Base-by-base conservation (phyloP, 2,888 invertebrate genomes). In the Drosophila hamatofila region DNA sequence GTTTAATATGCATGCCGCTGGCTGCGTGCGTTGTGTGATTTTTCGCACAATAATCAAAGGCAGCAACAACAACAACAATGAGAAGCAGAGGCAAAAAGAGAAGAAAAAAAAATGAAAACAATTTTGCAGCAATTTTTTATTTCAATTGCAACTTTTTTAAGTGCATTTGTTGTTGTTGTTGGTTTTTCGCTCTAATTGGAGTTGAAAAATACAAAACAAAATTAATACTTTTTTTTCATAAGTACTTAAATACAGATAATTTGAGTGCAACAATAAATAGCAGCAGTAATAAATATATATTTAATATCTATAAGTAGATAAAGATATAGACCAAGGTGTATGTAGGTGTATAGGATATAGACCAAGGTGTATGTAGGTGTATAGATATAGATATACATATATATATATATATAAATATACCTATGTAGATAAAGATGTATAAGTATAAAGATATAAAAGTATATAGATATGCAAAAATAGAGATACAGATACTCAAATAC, bases 11-110 rank as follows among this genome's bases (percentile, higher is more conserved):
- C 87, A 78, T 56, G 84, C 84, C 87, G 72, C 44, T 75, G 77
- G 83, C 81, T 69, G 60, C 65, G 68, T 68, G 78, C 72, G 76
- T 75, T 85, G 85, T 88, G 85, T 88, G 88, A 85, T 81, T 85
- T 88, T 85, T 85, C 88, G 85, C 85, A 84, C 84, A 88, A 84
- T 81, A 84, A 87, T 87, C 88, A 84, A 77, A 77, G 75, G 69
- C 63, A 54, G 42, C 81, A 80, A 60, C 65, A 76, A 48, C 65
- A 76, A 48, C 68, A 72, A 44, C 48, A 70, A 48, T 14, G 21
- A 8, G 16, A 35, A 9, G 16, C 18, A 21, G n/a, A 5, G 21
- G n/a, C 16, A 21, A 11, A 6, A 42, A 42, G 6, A 21, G 12
- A 23, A 21, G 7, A 44, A 11, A 51, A 5, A 51, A 33, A 51